phyloP scores from a whole-genome alignment of 2,113 vertebrate genomes.

The Ptychochromis oligacanthus region DNA sequence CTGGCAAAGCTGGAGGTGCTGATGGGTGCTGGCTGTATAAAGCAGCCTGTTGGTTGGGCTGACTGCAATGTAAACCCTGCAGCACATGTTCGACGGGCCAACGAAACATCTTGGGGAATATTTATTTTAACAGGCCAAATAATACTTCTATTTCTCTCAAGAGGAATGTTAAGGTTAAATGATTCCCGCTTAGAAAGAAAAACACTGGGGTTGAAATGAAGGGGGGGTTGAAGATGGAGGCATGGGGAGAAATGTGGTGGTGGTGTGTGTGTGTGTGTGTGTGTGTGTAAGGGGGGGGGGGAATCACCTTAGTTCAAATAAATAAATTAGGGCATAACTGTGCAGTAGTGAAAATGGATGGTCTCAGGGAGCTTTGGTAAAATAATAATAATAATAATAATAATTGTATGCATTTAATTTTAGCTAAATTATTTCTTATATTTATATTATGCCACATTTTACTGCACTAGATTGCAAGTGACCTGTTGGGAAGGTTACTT shows the following conservation, averaged over 20 bases:
- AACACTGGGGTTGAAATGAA: slow-evolving; percentile 32
- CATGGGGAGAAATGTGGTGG: not conserved
- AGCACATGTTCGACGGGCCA: slow-evolving; percentile 58
- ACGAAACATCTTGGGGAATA: slow-evolving; percentile 73
- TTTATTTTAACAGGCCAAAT: slow-evolving; percentile 80
- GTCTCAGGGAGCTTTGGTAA: too few species aligned
- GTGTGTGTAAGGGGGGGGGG: too few species aligned
- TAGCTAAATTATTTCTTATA: not conserved
- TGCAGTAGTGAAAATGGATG: not conserved
- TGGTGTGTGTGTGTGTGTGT: too few species aligned
- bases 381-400: not conserved
- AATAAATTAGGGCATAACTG: not conserved
- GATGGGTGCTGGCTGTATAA: slow-evolving; percentile 47
- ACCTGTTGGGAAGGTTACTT: not conserved
- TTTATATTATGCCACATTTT: not conserved
- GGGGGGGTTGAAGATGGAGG: not conserved
- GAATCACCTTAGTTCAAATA: slow-evolving; percentile 1
- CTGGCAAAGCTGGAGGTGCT: slow-evolving; percentile 46
- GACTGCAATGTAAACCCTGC: slow-evolving; percentile 65
- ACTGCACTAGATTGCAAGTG: not conserved
- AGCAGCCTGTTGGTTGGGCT: slow-evolving; percentile 6
- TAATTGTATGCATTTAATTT: not conserved
- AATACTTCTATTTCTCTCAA: slow-evolving; percentile 70
- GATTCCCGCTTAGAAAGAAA: slow-evolving; percentile 65
- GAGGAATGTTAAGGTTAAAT: slow-evolving; percentile 75